A percentile compares a stretch with the other conserved stretches of the same genome.
Conservation (phyloP, 2,797 vertebrate genomes). For the Diglossa cyanea region DNA sequence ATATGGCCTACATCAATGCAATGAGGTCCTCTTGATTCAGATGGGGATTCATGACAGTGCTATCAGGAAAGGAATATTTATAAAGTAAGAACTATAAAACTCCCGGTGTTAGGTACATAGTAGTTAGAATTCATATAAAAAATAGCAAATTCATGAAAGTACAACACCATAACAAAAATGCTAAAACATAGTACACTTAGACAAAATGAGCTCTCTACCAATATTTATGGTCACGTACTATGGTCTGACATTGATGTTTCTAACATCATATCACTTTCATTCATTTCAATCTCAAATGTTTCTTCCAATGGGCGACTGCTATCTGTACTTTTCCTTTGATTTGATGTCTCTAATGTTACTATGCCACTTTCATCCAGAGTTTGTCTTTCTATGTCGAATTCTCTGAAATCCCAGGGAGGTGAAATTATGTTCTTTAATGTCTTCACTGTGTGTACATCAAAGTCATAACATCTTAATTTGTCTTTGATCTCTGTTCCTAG, state of each 20-base stretch:
- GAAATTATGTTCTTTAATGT: conserved; percentile 95
- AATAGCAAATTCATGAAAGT: conserved; percentile 50
- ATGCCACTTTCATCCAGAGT: conserved; percentile 84
- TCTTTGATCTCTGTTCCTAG: conserved; percentile 96
- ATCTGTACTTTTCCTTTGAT: conserved; percentile 85
- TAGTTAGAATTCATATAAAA: conserved; percentile 48
- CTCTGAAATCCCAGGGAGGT: conserved; percentile 84
- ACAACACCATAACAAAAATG: conserved; percentile 56
- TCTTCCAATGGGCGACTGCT: conserved; percentile 85
- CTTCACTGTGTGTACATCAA: conserved; percentile 86
- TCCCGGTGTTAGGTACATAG: not conserved
- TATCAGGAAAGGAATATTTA: not conserved
- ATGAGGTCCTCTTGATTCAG: not conserved
- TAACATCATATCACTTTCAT: conserved; percentile 96
- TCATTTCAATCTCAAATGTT: conserved; percentile 96
- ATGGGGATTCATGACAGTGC: not conserved
- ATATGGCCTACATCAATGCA: rapidly evolving
- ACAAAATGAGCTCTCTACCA: not conserved
- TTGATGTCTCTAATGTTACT: conserved; percentile 83
- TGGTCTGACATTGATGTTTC: conserved; percentile 97
- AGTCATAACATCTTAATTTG: conserved; percentile 88
- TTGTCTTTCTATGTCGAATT: conserved; percentile 82
- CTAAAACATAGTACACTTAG: conserved; percentile 11
- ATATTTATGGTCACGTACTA: conserved; percentile 84
- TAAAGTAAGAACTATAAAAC: not conserved